phyloP scores from a whole-genome alignment of 2,888 invertebrate species.

The Tachystola acroxantha region DNA sequence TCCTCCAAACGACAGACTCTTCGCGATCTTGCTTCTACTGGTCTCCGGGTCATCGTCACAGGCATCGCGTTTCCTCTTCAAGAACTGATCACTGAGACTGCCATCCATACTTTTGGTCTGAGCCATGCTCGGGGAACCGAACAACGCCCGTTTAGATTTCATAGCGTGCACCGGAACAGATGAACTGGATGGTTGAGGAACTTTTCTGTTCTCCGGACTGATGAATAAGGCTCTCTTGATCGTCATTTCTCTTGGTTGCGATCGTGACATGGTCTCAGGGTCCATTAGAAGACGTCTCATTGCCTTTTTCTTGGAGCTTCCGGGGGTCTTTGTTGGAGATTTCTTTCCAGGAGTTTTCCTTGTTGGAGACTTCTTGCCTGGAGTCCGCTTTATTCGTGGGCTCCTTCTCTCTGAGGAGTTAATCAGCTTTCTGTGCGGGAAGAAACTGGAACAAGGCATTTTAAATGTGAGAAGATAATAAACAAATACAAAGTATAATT shows the following conservation, averaged over 20 bases:
- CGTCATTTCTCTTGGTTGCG: conserved; percentile 75
- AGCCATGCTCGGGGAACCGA: conserved; percentile 76
- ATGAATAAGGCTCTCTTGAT: conserved; percentile 85
- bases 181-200: conserved; percentile 42
- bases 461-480: too few relatives aligned
- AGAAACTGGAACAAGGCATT: conserved; percentile 56
- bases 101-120: conserved; percentile 56
- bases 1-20: conserved; percentile 79
- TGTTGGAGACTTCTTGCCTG: conserved; percentile 60
- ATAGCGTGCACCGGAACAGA: conserved; percentile 67
- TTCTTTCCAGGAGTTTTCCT: conserved; percentile 70
- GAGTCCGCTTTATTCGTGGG: conserved; percentile 70
- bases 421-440: conserved; percentile 70
- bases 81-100: conserved; percentile 42
- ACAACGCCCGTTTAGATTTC: conserved; percentile 82
- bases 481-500: neutral
- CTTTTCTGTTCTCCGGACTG: conserved; percentile 79
- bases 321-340: conserved; percentile 77
- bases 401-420: conserved; percentile 62
- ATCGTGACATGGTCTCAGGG: conserved; percentile 43
- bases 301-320: conserved; percentile 79
- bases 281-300: conserved; percentile 67
- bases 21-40: conserved; percentile 67
- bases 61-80: conserved; percentile 70
- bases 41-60: conserved; percentile 48